A percentile compares a stretch with the other conserved stretches of the same genome.
These are phyloP conservation scores for Ancistrus triradiatus DNA, from an alignment of 2,113 vertebrate species.

Conservation along the genomic window DNA sequence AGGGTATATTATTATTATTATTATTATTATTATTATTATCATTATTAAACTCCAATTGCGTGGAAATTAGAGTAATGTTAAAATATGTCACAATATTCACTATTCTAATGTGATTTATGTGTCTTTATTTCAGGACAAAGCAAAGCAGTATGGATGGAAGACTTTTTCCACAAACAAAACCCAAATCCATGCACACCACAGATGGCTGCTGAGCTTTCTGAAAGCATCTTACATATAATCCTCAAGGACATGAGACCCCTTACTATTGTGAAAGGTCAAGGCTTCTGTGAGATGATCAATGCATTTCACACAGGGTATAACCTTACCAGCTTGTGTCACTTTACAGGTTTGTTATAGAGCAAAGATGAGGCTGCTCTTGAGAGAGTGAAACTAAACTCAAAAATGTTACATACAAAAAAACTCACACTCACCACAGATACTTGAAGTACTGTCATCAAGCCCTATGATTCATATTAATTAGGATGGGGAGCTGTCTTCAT, in stretches of 20 bases:
- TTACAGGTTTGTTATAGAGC: neutral
- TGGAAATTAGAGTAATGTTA: too few relatives aligned
- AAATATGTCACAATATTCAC: too few relatives aligned
- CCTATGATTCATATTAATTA: conserved; percentile 12
- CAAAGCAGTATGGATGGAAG: neutral
- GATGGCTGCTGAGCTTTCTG: neutral
- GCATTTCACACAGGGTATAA: neutral
- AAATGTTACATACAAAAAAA: neutral
- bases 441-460: neutral
- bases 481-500: neutral
- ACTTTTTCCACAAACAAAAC: conserved; percentile 32
- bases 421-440: neutral
- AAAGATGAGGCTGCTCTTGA: neutral
- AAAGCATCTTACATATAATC: conserved; percentile 14
- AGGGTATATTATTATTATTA: too few relatives aligned
- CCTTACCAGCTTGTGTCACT: neutral
- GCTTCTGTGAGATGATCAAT: conserved; percentile 5
- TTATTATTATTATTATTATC: too few relatives aligned
- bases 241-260: conserved; percentile 27
- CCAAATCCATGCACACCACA: neutral
- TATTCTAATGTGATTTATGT: too few relatives aligned
- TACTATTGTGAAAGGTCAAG: conserved; percentile 7
- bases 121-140: conserved; percentile 2
- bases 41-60: too few relatives aligned
- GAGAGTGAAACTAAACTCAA: neutral